Conservation (phyloP, 2,113 vertebrate species). For the Mesocricetus auratus region DNA sequence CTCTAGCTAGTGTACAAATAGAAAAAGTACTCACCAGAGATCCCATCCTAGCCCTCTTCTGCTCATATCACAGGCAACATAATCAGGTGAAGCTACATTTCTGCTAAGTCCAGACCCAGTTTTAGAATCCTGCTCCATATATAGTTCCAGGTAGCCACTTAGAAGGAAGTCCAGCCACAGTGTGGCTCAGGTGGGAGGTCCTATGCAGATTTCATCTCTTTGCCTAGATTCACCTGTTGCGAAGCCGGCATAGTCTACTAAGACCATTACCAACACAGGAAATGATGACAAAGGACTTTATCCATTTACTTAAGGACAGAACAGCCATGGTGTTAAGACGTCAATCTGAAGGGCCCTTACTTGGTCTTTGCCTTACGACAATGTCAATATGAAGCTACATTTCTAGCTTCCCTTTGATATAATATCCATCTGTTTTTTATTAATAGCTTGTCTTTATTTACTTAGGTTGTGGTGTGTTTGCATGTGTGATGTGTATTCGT, state of each 20-base stretch:
- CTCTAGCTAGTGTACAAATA: background rate
- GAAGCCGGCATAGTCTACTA: background rate
- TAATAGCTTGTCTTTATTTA: background rate
- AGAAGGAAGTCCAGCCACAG: background rate
- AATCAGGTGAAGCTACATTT: background rate
- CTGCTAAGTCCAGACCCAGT: background rate
- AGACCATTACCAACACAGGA: background rate
- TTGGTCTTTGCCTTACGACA: background rate
- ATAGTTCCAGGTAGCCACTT: background rate
- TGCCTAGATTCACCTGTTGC: background rate
- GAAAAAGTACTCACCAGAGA: background rate
- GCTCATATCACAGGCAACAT: background rate
- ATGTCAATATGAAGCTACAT: background rate
- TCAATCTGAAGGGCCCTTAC: background rate
- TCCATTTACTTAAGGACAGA: background rate
- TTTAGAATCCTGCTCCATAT: background rate
- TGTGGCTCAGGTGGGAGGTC: background rate
- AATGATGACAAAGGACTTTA: background rate
- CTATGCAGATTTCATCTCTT: background rate
- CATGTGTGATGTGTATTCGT: background rate
- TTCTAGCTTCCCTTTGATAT: slow-evolving; percentile 1
- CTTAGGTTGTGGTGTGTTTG: background rate
- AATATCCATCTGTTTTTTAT: background rate
- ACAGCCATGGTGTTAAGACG: background rate
- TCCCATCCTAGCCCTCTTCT: background rate